A percentile compares a stretch with the other conserved stretches of the same genome.
These are phyloP conservation scores for Rhea americana DNA, from an alignment of 2,113 vertebrate species.

Conservation along the genomic window DNA sequence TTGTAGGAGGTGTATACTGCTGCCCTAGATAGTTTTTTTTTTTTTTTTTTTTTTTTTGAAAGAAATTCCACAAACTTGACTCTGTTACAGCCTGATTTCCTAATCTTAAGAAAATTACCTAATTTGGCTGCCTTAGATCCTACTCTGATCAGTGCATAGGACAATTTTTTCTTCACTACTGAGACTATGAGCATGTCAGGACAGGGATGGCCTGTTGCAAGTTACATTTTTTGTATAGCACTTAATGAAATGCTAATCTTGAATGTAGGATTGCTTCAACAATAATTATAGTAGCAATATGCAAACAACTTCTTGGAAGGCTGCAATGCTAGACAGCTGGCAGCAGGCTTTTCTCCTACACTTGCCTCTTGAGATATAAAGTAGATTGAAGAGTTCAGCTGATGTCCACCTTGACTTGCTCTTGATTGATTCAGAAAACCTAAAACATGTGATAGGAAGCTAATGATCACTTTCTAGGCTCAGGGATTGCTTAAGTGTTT, in stretches of 20 bases:
- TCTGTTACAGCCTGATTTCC: neutral
- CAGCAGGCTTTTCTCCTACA: neutral
- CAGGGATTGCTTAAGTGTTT: constrained; percentile 49
- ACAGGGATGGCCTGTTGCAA: neutral
- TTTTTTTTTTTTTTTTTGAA: neutral
- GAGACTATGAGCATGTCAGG: neutral
- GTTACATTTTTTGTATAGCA: neutral
- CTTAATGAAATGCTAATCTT: neutral
- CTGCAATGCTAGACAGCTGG: neutral
- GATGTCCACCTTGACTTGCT: neutral
- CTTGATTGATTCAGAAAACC: neutral
- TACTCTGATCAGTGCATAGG: neutral
- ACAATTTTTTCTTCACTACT: neutral
- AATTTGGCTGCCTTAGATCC: neutral
- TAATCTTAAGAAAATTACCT: neutral
- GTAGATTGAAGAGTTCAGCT: neutral
- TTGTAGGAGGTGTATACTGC: neutral
- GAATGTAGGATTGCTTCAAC: neutral
- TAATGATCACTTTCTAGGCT: constrained; percentile 28
- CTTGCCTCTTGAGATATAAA: neutral
- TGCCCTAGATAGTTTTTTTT: neutral
- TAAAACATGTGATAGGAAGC: constrained; percentile 37
- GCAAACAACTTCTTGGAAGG: constrained; percentile 47
- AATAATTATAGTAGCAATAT: neutral
- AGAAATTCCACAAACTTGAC: neutral